A percentile compares a stretch with the other conserved stretches of the same genome.
These are phyloP conservation scores for Mystacides longicornis DNA, from an alignment of 2,888 invertebrate genomes.

Conservation along the genomic window DNA sequence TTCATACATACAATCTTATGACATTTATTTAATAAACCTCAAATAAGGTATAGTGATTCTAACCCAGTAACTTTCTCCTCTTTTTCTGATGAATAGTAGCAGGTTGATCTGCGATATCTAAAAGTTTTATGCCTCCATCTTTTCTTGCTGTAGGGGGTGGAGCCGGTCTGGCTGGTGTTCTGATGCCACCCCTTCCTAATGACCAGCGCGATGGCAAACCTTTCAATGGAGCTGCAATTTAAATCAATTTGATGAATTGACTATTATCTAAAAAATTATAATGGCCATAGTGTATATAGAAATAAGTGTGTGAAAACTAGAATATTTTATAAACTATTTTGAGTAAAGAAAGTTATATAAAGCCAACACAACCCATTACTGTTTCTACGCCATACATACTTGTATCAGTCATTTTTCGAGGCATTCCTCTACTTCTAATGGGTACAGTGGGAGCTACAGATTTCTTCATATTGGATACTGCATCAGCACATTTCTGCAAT, in stretches of 20 bases:
- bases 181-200: slow-evolving; percentile 17
- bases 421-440: slow-evolving; percentile 79
- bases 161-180: slow-evolving; percentile 30
- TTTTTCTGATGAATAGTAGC: slow-evolving; percentile 67
- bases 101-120: slow-evolving; percentile 92
- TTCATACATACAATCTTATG: too few species aligned
- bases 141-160: slow-evolving; percentile 57
- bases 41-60: not conserved
- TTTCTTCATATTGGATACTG: slow-evolving; percentile 81
- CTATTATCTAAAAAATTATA: too few species aligned
- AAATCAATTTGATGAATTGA: too few species aligned
- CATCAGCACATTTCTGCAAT: slow-evolving; percentile 85
- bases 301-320: too few species aligned
- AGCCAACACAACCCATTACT: too few species aligned
- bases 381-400: too few species aligned
- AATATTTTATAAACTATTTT: too few species aligned
- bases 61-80: slow-evolving; percentile 74
- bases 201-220: slow-evolving; percentile 74
- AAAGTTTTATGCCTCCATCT: slow-evolving; percentile 88
- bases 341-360: too few species aligned
- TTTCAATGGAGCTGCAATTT: slow-evolving; percentile 70
- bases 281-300: too few species aligned
- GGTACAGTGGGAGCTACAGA: slow-evolving; percentile 84
- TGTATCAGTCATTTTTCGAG: slow-evolving; percentile 94
- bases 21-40: not conserved